These are phyloP conservation scores for Drosophila nigricruria DNA, from an alignment of 2,888 invertebrate species.

Conservation along the genomic window DNA sequence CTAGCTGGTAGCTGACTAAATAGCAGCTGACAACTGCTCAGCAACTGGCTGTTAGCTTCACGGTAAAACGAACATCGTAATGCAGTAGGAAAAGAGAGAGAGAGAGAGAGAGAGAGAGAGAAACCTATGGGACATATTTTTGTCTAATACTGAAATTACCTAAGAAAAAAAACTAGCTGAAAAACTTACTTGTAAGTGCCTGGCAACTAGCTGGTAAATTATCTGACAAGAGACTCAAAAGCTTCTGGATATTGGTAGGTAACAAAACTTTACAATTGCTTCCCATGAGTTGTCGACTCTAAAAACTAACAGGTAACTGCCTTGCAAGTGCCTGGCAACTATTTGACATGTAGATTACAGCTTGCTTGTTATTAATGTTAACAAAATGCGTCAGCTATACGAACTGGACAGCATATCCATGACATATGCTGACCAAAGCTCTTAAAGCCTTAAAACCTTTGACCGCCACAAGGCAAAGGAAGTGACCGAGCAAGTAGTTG, in stretches of 20 bases:
- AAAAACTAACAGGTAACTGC: not conserved
- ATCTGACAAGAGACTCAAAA: not conserved
- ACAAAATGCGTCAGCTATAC: constrained; percentile 14
- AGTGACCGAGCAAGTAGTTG: constrained; percentile 26
- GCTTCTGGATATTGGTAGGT: not conserved
- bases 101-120: not conserved
- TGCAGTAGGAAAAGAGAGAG: not conserved
- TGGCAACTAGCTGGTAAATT: not conserved
- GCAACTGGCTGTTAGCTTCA: too few species aligned
- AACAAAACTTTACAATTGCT: too few species aligned
- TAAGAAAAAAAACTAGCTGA: not conserved
- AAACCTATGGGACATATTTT: too few species aligned
- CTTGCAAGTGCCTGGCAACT: not conserved
- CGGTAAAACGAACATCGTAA: not conserved
- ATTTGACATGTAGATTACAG: constrained; percentile 1
- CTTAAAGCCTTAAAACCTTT: constrained; percentile 8
- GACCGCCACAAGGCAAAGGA: constrained; percentile 1
- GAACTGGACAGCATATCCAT: not conserved
- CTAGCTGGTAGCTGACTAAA: not conserved
- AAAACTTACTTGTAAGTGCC: not conserved
- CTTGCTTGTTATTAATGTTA: constrained; percentile 67
- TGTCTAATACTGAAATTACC: too few species aligned
- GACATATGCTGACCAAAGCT: constrained; percentile 11
- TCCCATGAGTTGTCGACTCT: too few species aligned
- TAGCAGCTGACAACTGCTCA: not conserved